A percentile compares a stretch with the other conserved stretches of the same genome.
Conservation (phyloP, 2,113 vertebrate genomes). For the Clupea harengus region DNA sequence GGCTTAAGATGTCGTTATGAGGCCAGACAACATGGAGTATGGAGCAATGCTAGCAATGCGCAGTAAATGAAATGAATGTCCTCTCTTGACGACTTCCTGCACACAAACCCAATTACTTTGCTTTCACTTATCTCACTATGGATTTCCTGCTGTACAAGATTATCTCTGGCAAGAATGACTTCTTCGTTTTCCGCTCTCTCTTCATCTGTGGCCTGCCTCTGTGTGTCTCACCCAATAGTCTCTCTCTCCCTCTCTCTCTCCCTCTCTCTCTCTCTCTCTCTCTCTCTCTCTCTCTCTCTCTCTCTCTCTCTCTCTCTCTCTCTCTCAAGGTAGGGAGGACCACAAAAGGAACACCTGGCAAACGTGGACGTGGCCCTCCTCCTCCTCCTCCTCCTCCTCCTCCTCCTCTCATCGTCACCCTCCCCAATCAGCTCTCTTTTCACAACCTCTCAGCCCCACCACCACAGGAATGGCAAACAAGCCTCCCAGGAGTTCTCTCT, state of each 20-base stretch:
- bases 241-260: background rate
- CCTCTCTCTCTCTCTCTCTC: background rate
- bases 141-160: background rate
- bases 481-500: slow-evolving; percentile 63
- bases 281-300: slow-evolving; percentile 18
- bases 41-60: background rate
- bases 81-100: background rate
- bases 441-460: slow-evolving; percentile 47
- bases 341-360: slow-evolving; percentile 79
- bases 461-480: slow-evolving; percentile 72
- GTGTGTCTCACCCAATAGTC: background rate
- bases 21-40: background rate
- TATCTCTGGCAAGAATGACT: background rate
- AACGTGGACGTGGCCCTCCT: slow-evolving; percentile 68
- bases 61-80: background rate
- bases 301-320: slow-evolving; percentile 30
- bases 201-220: background rate
- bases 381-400: slow-evolving; percentile 34
- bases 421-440: slow-evolving; percentile 42
- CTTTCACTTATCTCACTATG: background rate
- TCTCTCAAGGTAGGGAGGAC: slow-evolving; percentile 67
- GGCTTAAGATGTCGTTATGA: background rate
- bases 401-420: slow-evolving; percentile 29
- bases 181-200: background rate
- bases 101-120: background rate